phyloP scores from a whole-genome alignment of 2,888 invertebrate species.

The Meteorus colon region DNA sequence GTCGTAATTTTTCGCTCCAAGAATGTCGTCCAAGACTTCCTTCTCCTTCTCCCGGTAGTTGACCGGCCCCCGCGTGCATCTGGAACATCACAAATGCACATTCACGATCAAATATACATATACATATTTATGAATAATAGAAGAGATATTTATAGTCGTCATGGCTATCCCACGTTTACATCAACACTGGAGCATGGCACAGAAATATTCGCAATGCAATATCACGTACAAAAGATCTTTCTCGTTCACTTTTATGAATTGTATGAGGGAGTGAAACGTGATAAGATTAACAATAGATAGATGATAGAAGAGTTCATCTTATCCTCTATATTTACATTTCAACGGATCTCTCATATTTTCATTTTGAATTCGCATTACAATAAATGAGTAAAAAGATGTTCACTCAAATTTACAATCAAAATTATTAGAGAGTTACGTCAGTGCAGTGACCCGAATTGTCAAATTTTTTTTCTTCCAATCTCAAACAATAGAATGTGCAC shows the following conservation, averaged over 20 bases:
- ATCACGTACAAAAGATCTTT: slow-evolving; percentile 11
- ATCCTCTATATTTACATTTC: neutral
- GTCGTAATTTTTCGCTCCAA: slow-evolving; percentile 93
- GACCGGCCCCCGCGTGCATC: slow-evolving; percentile 86
- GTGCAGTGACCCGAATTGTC: no score
- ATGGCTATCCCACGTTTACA: neutral
- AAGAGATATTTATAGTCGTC: neutral
- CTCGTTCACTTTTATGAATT: slow-evolving; percentile 14
- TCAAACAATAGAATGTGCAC: no score
- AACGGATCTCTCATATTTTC: neutral
- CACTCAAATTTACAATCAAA: no score
- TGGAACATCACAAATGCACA: slow-evolving; percentile 66
- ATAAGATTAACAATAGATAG: neutral
- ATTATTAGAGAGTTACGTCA: no score
- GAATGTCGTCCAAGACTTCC: slow-evolving; percentile 93
- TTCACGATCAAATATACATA: slow-evolving; percentile 5
- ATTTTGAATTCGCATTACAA: no score
- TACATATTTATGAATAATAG: neutral
- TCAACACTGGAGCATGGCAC: neutral
- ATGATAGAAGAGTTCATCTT: neutral
- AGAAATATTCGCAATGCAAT: neutral
- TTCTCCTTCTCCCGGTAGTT: slow-evolving; percentile 97
- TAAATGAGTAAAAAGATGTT: no score
- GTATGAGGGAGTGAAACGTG: slow-evolving; percentile 6
- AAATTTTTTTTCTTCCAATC: no score